Conservation (phyloP, 2,113 vertebrate genomes). For the Nesogale talazaci region DNA sequence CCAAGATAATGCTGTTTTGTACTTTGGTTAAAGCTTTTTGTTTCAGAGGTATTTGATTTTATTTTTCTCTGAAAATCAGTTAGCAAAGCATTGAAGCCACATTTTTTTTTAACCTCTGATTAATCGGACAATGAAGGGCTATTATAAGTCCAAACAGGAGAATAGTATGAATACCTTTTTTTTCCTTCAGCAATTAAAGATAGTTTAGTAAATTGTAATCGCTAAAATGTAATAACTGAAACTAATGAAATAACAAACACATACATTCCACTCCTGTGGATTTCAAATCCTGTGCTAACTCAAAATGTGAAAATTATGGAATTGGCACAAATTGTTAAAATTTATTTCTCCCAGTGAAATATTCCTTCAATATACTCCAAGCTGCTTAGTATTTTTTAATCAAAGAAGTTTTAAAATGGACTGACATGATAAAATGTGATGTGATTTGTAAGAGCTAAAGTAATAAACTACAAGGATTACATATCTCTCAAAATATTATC, state of each 20-base stretch:
- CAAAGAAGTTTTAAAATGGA: conserved; percentile 66
- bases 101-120: conserved; percentile 42
- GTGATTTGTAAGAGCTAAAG: conserved; percentile 59
- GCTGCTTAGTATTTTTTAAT: conserved; percentile 64
- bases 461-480: conserved; percentile 71
- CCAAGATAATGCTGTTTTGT: neutral
- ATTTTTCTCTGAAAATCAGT: conserved; percentile 41
- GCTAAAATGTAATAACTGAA: conserved; percentile 13
- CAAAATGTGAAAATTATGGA: conserved; percentile 66
- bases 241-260: conserved; percentile 64
- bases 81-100: neutral
- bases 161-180: no score
- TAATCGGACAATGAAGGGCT: neutral
- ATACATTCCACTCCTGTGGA: conserved; percentile 28
- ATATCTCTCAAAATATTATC: conserved; percentile 64
- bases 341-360: conserved; percentile 68
- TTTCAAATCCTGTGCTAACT: conserved; percentile 61
- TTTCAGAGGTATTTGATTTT: conserved; percentile 40
- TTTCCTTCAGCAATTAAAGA: no score
- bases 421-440: conserved; percentile 67
- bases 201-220: neutral
- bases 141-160: no score
- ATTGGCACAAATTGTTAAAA: conserved; percentile 62
- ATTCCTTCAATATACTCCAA: conserved; percentile 66
- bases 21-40: neutral